Conservation (phyloP, 2,888 invertebrate species). For the Drosophila melanosoma region DNA sequence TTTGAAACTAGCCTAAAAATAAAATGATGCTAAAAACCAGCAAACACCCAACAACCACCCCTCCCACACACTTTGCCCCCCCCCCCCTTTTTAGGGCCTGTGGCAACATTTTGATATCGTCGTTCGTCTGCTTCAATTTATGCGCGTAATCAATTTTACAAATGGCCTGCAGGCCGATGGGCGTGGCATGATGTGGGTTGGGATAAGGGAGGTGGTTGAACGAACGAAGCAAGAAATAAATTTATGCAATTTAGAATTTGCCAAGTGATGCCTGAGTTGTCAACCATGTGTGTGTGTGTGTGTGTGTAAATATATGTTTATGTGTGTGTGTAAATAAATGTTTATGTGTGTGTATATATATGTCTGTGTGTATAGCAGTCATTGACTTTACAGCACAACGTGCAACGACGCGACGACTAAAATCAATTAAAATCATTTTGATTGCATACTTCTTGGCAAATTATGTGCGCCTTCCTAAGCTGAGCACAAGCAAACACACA, state of each 20-base stretch:
- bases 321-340: constrained; percentile 3
- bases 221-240: constrained; percentile 62
- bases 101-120: constrained; percentile 61
- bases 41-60: not conserved
- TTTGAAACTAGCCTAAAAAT: constrained; percentile 53
- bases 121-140: constrained; percentile 79
- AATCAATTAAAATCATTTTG: constrained; percentile 80
- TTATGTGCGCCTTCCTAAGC: constrained; percentile 47
- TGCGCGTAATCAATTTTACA: constrained; percentile 82
- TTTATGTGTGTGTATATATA: not conserved
- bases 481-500: constrained; percentile 11
- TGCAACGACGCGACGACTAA: constrained; percentile 55
- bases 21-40: constrained; percentile 17
- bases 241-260: constrained; percentile 80
- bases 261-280: constrained; percentile 46
- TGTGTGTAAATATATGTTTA: not conserved
- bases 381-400: constrained; percentile 66
- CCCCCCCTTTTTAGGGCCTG: constrained; percentile 42
- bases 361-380: constrained; percentile 51
- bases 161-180: constrained; percentile 71
- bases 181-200: not conserved
- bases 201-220: not conserved
- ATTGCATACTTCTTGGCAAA: constrained; percentile 68
- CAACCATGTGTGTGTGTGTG: constrained; percentile 22
- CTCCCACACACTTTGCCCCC: not conserved